phyloP scores from a whole-genome alignment of 1,140 invertebrate genomes.

The Reticulitermes speratus region DNA sequence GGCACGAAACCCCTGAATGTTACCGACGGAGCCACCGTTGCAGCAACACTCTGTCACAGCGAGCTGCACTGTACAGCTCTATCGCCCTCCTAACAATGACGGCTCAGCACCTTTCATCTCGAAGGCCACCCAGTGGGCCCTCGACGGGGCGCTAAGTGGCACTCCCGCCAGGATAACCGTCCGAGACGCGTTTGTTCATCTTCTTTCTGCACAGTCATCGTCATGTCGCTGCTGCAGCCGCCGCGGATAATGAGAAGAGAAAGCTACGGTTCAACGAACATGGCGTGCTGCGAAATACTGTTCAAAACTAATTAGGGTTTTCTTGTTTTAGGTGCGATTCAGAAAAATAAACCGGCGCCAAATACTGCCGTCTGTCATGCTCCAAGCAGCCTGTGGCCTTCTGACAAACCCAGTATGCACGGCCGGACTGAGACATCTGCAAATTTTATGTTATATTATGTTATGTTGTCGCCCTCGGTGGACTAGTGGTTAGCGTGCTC shows the following conservation, averaged over 20 bases:
- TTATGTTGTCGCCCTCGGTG: too few relatives aligned
- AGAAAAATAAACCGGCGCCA: too few relatives aligned
- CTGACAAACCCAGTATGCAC: too few relatives aligned
- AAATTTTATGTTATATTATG: too few relatives aligned
- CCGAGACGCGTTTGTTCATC: not conserved
- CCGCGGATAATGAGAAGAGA: not conserved
- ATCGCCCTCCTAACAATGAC: not conserved
- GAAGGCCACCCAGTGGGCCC: conserved; percentile 10
- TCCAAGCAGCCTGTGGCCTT: too few relatives aligned
- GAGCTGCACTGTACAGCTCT: not conserved
- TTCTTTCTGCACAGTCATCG: not conserved
- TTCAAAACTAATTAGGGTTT: too few relatives aligned
- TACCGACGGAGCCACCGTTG: too few relatives aligned
- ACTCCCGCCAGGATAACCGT: not conserved
- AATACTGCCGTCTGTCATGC: too few relatives aligned
- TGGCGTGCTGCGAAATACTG: not conserved
- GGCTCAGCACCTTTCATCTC: not conserved
- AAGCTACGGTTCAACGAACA: not conserved
- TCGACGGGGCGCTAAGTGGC: conserved; percentile 18
- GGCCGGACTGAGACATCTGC: too few relatives aligned
- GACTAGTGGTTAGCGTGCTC: too few relatives aligned
- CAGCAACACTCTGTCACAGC: not conserved
- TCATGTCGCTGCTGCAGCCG: not conserved
- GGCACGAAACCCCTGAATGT: too few relatives aligned
- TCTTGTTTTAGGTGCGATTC: too few relatives aligned